Conservation (phyloP, 2,113 vertebrate species). For the Eublepharis macularius region DNA sequence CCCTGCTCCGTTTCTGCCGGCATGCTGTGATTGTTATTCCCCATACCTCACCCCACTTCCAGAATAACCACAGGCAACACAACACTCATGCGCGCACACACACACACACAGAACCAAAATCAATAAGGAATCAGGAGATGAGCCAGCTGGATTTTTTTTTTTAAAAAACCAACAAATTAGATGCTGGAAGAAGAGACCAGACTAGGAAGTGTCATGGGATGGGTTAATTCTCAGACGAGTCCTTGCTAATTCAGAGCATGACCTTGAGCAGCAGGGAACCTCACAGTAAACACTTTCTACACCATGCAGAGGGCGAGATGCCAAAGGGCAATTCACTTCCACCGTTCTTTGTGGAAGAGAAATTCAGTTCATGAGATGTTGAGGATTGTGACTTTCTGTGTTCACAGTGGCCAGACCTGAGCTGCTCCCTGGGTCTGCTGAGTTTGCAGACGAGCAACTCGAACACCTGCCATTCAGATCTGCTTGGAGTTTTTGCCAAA, state of each 20-base stretch:
- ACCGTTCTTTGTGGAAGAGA: neutral
- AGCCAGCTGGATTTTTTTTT: slow-evolving; percentile 38
- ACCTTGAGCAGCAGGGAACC: neutral
- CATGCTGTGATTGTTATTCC: neutral
- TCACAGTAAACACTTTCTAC: neutral
- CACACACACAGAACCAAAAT: slow-evolving; percentile 22
- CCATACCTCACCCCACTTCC: neutral
- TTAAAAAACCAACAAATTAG: slow-evolving; percentile 57
- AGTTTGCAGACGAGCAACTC: too few relatives aligned
- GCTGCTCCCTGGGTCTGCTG: too few relatives aligned
- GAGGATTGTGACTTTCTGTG: too few relatives aligned
- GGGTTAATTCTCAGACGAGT: neutral
- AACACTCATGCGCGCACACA: neutral
- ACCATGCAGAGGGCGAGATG: neutral
- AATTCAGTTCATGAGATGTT: neutral
- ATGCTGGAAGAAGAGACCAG: slow-evolving; percentile 59
- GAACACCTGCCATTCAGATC: too few relatives aligned
- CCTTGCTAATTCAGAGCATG: slow-evolving; percentile 3
- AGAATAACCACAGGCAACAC: neutral
- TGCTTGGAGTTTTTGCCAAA: too few relatives aligned
- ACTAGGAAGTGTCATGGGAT: slow-evolving; percentile 40
- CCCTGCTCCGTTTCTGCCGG: neutral
- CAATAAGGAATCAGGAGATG: slow-evolving; percentile 63
- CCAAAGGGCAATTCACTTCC: neutral
- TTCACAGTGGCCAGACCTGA: too few relatives aligned